These are phyloP conservation scores for Eustalomyia histrio DNA, from an alignment of 2,888 invertebrate genomes.

Conservation along the genomic window DNA sequence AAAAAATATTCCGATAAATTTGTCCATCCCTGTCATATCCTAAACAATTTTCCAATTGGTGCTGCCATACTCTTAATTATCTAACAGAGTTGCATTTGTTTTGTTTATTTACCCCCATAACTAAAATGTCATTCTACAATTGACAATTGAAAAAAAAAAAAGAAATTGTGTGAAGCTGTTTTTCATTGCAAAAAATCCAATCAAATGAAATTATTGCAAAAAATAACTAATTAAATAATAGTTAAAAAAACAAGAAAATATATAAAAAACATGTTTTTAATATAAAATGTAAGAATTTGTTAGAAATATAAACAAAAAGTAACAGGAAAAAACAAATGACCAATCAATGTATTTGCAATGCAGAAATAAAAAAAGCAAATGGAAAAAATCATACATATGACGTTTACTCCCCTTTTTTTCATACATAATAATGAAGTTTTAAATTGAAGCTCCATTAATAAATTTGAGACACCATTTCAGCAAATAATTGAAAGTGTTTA, in stretches of 20 bases:
- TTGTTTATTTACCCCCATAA: constrained; percentile 12
- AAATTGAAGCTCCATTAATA: constrained; percentile 53
- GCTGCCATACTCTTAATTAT: neutral
- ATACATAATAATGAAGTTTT: constrained; percentile 46
- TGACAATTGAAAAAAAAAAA: constrained; percentile 42
- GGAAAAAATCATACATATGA: constrained; percentile 41
- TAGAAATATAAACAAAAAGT: neutral
- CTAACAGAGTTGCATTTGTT: neutral
- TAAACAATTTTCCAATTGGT: no score
- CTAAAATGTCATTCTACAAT: constrained; percentile 48
- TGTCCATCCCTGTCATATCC: no score
- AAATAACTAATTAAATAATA: constrained; percentile 38
- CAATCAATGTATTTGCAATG: constrained; percentile 36
- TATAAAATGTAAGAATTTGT: constrained; percentile 45
- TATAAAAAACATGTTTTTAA: constrained; percentile 36
- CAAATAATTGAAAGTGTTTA: constrained; percentile 3
- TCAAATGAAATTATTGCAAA: constrained; percentile 51
- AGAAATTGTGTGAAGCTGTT: constrained; percentile 45
- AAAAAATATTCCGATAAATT: no score
- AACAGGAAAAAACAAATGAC: constrained; percentile 10
- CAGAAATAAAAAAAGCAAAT: constrained; percentile 18
- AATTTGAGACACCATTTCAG: constrained; percentile 33
- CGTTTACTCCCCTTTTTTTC: constrained; percentile 68
- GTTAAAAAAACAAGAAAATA: constrained; percentile 23
- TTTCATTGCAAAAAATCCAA: constrained; percentile 45